Evolutionary conservation across 2,113 vertebrate species (phyloP), one percentile per base, ranked within the genome.

Genomic region (Indicator indicator): DNA sequence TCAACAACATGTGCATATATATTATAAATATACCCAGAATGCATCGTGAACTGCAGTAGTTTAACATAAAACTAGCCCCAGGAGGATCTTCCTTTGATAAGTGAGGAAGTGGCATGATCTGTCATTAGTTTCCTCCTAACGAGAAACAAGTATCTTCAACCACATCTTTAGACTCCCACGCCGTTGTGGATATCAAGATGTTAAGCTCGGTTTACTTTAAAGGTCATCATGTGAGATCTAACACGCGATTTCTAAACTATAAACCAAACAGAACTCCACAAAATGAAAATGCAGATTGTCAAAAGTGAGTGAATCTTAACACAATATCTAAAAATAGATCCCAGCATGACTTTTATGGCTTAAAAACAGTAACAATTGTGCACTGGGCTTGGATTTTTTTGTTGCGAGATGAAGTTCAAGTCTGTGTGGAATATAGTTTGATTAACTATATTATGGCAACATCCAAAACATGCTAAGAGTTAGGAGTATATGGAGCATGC

Each of bases 81-180:
- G 30, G 65, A 90, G 89, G 52, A 84, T 96, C 94, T 93, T 96
- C 93, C 89, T 86, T 86, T 94, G 93, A 5, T 94, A 88, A 95
- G 87, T 84, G 96, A 98, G 97, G 97, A 98, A 98, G 97, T 97
- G 96, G 97, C 97, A 93, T 92, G 90, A 96, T 97, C 69, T 96
- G 96, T 97, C 94, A 98, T 98, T 97, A 97, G 97, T 96, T 98
- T 98, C 97, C 97, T 97, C 97, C 94, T 96, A 95, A 96, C 94
- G 88, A 97, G 96, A 97, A 97, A 70, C 96, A 97, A 90, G 95
- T 98, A 98, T 97, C 93, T 94, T 88, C 94, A 95, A 97, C 98
- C 97, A 96, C 97, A 98, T 97, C 97, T 95, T 84, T 48, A 95
- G 88, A 97, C 97, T 96, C 97, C 97, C 96, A 97, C 97, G 16